phyloP scores from a whole-genome alignment of 2,888 invertebrate species.

The Podabrus alpinus region DNA sequence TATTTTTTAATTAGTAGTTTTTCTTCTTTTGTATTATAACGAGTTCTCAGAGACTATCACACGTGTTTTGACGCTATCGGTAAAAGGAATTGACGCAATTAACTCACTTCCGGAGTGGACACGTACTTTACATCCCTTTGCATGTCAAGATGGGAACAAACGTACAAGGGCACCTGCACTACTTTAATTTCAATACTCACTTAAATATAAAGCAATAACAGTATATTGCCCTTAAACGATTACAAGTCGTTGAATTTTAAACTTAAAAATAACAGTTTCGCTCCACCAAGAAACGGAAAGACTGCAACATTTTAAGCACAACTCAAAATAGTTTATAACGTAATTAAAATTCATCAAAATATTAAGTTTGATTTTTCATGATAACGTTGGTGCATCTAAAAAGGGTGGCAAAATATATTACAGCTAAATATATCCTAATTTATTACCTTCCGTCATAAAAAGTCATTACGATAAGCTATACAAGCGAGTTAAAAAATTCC shows the following conservation, averaged over 20 bases:
- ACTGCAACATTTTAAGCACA: not conserved
- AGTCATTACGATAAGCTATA: not conserved
- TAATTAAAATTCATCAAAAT: not conserved
- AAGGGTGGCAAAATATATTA: not conserved
- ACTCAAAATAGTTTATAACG: not conserved
- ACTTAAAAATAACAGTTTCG: not conserved
- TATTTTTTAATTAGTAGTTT: conserved; percentile 25
- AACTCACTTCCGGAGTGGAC: conserved; percentile 52
- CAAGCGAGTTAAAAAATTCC: not conserved
- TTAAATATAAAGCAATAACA: not conserved
- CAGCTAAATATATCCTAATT: not conserved
- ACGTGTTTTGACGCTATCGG: conserved; percentile 42
- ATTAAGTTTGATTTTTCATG: not conserved
- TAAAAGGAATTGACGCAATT: conserved; percentile 50
- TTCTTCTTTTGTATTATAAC: conserved; percentile 24
- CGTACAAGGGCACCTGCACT: conserved; percentile 35
- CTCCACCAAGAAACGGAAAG: not conserved
- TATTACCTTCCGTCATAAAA: not conserved
- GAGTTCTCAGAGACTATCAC: conserved; percentile 37
- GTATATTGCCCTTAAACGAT: not conserved
- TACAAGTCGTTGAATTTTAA: not conserved
- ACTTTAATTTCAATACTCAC: not conserved
- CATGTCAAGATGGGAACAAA: conserved; percentile 38
- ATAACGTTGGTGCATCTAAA: not conserved
- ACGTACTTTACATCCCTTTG: conserved; percentile 44